Conservation (phyloP, 2,888 invertebrate species). For the Mesorhabditis sp. region DNA sequence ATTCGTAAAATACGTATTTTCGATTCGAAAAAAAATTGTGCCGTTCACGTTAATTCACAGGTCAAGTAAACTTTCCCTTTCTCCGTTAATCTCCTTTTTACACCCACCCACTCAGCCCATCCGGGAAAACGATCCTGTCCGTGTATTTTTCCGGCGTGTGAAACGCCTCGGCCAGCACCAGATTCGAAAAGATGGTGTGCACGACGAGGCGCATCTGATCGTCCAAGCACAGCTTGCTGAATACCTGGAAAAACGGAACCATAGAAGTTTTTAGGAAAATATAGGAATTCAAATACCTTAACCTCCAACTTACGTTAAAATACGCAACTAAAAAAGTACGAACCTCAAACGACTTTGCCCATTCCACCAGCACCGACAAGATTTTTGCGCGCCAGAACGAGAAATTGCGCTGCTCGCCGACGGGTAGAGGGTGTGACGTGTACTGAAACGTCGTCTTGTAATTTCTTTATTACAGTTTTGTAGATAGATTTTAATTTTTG, state of each 20-base stretch:
- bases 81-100: neutral
- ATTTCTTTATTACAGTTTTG: too few species aligned
- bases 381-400: slow-evolving; percentile 56
- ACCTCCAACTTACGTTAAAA: neutral
- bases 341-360: slow-evolving; percentile 56
- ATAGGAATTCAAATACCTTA: neutral
- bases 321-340: neutral
- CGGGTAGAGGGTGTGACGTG: slow-evolving; percentile 33
- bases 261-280: neutral
- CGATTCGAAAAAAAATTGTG: too few species aligned
- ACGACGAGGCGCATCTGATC: slow-evolving; percentile 43
- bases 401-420: slow-evolving; percentile 47
- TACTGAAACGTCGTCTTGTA: neutral
- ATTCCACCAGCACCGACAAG: slow-evolving; percentile 51
- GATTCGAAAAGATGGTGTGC: slow-evolving; percentile 52
- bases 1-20: too few species aligned
- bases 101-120: slow-evolving; percentile 47
- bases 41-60: too few species aligned
- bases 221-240: slow-evolving; percentile 31
- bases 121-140: slow-evolving; percentile 54
- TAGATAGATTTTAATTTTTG: too few species aligned
- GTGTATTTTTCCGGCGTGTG: slow-evolving; percentile 55
- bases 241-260: slow-evolving; percentile 29
- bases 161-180: slow-evolving; percentile 56
- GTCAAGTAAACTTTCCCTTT: too few species aligned